phyloP scores from a whole-genome alignment of 2,888 invertebrate species.

The Cheilosia soror region DNA sequence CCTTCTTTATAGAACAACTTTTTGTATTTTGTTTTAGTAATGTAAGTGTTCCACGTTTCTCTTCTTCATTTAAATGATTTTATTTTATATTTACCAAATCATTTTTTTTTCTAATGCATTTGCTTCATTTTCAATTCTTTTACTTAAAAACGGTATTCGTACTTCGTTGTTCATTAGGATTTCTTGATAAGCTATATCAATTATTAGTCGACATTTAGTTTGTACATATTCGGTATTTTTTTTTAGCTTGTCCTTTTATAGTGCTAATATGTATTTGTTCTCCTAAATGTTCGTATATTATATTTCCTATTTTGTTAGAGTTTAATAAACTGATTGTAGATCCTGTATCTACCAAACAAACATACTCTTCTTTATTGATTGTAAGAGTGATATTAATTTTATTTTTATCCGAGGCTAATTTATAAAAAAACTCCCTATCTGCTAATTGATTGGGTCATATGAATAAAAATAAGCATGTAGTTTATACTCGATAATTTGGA shows the following conservation, averaged over 20 bases:
- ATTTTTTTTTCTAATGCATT: neutral
- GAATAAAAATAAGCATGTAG: no score
- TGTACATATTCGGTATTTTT: neutral
- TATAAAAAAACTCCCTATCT: neutral
- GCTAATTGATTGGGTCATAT: neutral
- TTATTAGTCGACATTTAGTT: neutral
- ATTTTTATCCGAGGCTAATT: slow-evolving; percentile 3
- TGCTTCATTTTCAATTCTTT: neutral
- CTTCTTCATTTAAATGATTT: neutral
- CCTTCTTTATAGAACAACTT: neutral
- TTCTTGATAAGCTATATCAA: neutral
- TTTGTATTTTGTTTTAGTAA: neutral
- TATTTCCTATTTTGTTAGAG: slow-evolving; percentile 10
- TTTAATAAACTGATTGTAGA: slow-evolving; percentile 23
- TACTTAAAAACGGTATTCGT: neutral
- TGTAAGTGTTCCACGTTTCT: neutral
- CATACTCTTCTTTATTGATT: neutral
- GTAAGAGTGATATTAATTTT: slow-evolving; percentile 8
- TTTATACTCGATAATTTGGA: no score
- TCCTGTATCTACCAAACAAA: slow-evolving; percentile 12
- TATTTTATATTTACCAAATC: neutral
- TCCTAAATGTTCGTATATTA: slow-evolving; percentile 14
- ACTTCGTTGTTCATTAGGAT: neutral
- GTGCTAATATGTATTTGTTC: slow-evolving; percentile 17
- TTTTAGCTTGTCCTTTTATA: slow-evolving; percentile 19